phyloP scores from a whole-genome alignment of 2,797 vertebrate species.

The Crocidura indochinensis region DNA sequence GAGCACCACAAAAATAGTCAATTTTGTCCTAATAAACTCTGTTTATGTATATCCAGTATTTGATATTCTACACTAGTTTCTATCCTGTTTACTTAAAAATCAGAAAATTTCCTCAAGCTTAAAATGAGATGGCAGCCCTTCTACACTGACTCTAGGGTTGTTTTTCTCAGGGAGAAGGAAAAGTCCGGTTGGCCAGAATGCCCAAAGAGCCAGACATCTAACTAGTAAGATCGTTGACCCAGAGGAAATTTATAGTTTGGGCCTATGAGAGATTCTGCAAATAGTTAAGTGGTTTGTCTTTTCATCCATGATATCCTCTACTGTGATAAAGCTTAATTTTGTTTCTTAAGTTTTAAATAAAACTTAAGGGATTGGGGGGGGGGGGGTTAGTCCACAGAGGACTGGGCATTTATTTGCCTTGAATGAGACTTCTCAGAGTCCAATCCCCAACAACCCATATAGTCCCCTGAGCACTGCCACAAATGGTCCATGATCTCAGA shows the following conservation, averaged over 20 bases:
- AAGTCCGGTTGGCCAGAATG: slow-evolving; percentile 19
- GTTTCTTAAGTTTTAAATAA: slow-evolving; percentile 15
- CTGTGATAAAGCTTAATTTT: slow-evolving; percentile 41
- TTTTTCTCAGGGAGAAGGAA: background rate
- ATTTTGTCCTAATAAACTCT: slow-evolving; percentile 38
- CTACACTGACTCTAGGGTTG: slow-evolving; percentile 8
- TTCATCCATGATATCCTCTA: slow-evolving; percentile 1
- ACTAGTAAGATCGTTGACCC: background rate
- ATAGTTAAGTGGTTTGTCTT: background rate
- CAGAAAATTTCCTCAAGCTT: background rate
- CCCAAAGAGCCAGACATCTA: background rate
- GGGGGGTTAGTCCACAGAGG: too few species aligned
- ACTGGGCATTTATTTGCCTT: too few species aligned
- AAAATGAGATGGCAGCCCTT: slow-evolving; percentile 45
- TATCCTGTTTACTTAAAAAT: slow-evolving; percentile 15
- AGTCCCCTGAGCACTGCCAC: too few species aligned
- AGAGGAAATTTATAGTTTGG: background rate
- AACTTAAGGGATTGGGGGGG: background rate
- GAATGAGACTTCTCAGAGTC: too few species aligned
- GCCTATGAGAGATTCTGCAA: background rate
- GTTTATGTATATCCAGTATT: background rate
- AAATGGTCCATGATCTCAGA: too few species aligned
- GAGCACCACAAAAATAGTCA: background rate
- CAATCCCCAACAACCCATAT: too few species aligned
- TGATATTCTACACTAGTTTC: background rate